Evolutionary conservation across 1,140 invertebrate genomes (phyloP), one percentile per base, ranked within the genome.

Genomic region (Wiebesia pumilae): DNA sequence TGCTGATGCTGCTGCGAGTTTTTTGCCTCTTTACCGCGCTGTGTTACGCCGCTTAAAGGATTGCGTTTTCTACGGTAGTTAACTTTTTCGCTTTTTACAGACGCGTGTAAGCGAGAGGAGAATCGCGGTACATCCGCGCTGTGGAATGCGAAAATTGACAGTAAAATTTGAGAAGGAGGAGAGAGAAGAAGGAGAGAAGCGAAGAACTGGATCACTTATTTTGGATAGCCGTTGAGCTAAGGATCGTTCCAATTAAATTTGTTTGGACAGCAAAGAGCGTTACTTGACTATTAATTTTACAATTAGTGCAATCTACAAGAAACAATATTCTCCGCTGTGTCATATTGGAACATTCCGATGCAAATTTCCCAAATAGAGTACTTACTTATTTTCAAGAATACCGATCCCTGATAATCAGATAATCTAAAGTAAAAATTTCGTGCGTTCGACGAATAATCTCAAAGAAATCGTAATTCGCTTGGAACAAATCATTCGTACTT

Each of bases 131-230:
- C 79, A 35, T 65, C 33, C 33, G 7, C 9, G n/a, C n/a, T 19
- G 19, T n/a, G 80, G 85, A 82, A 86, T 82, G 73, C 71, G 85
- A 87, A 87, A 87, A 87, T 83, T 87, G 85, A 87, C 81, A 87
- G 73, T 81, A 40, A 85, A 81, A 82, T 71, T 85, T 67, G 62
- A 40, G 38, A 24, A 77, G 80, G 40, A 47, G 84, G 86, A 78
- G 9, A 54, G 67, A 75, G 71, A 81, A 54, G 16, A 6, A 40
- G 38, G 67, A 24, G 69, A 78, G 62, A 47, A 38, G 9, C 3
- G 4, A n/a, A 16, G 33, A 40, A 73, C 69, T 40, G 35, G 69
- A 73, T 38, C 69, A 58, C 1, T 79, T 35, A n/a, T n/a, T 58
- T 79, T 79, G 6, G 47, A 58, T 58, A 33, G 4, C 30, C 35